Evolutionary conservation across 2,797 vertebrate genomes (phyloP).

Genomic region (Eutrigla gurnardus): DNA sequence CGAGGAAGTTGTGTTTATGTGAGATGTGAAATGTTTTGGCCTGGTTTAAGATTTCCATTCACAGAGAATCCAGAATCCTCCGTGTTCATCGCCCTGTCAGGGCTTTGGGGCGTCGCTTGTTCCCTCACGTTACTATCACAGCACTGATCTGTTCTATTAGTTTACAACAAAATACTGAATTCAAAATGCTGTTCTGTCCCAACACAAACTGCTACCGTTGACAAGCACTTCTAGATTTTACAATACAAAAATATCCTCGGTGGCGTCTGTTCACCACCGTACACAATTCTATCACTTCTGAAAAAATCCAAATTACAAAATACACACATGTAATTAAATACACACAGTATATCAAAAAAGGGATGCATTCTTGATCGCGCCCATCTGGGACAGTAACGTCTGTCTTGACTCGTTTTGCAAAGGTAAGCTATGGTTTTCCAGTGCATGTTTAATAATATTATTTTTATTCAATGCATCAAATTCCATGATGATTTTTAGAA

Average conservation of each 20-base stretch:
- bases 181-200: constrained; percentile 35
- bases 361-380: constrained; percentile 50
- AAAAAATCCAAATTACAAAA: constrained; percentile 75
- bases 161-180: constrained; percentile 41
- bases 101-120: constrained; percentile 33
- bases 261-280: constrained; percentile 38
- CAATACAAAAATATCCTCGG: constrained; percentile 73
- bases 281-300: constrained; percentile 56
- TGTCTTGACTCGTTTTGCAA: constrained; percentile 41
- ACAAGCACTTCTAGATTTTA: constrained; percentile 26
- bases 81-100: constrained; percentile 11
- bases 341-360: constrained; percentile 67
- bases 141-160: constrained; percentile 19
- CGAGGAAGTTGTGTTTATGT: neutral
- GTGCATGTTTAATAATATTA: constrained; percentile 48
- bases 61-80: neutral
- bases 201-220: constrained; percentile 25
- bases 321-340: constrained; percentile 71
- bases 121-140: constrained; percentile 26
- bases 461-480: constrained; percentile 47
- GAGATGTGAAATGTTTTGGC: constrained; percentile 5
- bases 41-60: neutral
- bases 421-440: constrained; percentile 49
- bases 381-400: constrained; percentile 8
- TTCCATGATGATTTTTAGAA: constrained; percentile 53